Conservation (phyloP, 2,113 vertebrate genomes). For the Gymnogyps californianus region DNA sequence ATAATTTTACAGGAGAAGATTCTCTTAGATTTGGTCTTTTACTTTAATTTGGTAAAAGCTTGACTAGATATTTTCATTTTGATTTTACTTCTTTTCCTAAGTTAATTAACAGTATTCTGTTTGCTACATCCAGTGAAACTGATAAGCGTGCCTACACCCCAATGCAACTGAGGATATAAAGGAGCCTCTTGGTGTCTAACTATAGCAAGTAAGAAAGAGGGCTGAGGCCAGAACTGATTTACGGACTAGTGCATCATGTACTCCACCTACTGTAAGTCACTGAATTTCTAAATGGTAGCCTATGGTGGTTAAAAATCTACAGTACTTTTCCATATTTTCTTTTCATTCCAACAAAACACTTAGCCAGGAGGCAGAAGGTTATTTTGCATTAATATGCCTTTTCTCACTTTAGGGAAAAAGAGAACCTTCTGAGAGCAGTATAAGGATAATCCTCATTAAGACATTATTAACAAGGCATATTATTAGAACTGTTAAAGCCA, state of each 20-base stretch:
- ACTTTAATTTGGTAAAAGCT: background rate
- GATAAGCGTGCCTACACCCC: background rate
- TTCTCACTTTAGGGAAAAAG: conserved; percentile 18
- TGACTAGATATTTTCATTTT: background rate
- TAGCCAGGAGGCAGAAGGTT: background rate
- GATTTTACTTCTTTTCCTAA: background rate
- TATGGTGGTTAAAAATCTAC: background rate
- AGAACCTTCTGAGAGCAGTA: conserved; percentile 23
- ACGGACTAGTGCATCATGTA: background rate
- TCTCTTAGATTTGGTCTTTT: background rate
- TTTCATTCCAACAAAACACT: background rate
- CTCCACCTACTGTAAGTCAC: background rate
- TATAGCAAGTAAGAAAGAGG: background rate
- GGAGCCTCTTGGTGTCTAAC: background rate
- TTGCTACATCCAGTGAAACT: background rate
- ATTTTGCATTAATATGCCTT: conserved; percentile 1
- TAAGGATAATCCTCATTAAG: conserved; percentile 46
- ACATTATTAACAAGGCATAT: conserved; percentile 39
- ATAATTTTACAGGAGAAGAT: background rate
- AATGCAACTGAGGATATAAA: background rate
- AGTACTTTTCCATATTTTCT: background rate
- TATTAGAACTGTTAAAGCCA: conserved; percentile 37
- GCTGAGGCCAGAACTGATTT: background rate
- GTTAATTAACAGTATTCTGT: background rate
- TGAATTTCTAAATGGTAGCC: background rate